Percentiles rank a stretch among this genome's conserved stretches.
Evolutionary conservation across 2,888 invertebrate genomes (phyloP).

Genomic region (Leistus spinibarbis): DNA sequence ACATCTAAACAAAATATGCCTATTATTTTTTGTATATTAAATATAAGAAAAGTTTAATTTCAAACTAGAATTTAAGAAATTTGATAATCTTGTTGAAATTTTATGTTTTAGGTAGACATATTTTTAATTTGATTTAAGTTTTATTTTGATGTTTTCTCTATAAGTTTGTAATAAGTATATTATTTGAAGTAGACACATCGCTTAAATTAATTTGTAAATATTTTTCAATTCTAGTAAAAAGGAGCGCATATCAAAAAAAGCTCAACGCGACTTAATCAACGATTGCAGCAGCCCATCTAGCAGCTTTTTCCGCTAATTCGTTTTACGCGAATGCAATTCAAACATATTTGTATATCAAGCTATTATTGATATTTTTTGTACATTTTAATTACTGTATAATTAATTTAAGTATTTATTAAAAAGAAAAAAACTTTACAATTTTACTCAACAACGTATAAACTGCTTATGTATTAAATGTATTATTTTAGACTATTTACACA

Average conservation of each 20-base stretch:
- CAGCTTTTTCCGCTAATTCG: conserved; percentile 26
- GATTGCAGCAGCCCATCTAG: conserved; percentile 29
- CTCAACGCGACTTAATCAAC: conserved; percentile 16
- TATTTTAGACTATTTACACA: conserved; percentile 20
- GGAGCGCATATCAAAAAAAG: not conserved
- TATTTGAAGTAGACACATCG: not conserved
- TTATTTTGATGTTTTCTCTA: not conserved
- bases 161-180: not conserved
- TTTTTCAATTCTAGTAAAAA: conserved; percentile 19
- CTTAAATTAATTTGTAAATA: not conserved
- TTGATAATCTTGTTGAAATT: too few relatives aligned
- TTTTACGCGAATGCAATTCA: not conserved
- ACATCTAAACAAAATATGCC: too few relatives aligned
- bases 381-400: not conserved
- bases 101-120: too few relatives aligned
- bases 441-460: not conserved
- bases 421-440: not conserved
- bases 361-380: not conserved
- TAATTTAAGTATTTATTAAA: conserved; percentile 3
- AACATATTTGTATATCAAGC: not conserved
- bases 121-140: too few relatives aligned
- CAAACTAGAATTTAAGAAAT: too few relatives aligned
- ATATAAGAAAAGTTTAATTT: too few relatives aligned
- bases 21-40: too few relatives aligned
- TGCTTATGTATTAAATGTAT: not conserved